Percentiles rank a stretch among this genome's conserved stretches.
These are phyloP conservation scores for Nymphalis c-album DNA, from an alignment of 2,888 invertebrate species.

Conservation along the genomic window DNA sequence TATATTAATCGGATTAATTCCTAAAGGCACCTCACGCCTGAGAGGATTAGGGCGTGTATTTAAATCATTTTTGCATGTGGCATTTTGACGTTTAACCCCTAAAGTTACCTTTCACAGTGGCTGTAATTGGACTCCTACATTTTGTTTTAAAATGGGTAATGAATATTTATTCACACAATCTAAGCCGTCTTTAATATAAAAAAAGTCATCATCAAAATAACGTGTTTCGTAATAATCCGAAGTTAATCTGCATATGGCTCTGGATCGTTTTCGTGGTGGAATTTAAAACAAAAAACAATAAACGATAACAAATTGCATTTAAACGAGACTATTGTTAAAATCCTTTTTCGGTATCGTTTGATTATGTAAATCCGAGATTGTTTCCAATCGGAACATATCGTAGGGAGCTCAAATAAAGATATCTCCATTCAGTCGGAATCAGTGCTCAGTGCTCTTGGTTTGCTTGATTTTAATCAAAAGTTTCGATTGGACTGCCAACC, in stretches of 20 bases:
- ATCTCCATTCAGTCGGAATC: conserved; percentile 64
- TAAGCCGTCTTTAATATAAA: conserved; percentile 21
- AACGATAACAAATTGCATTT: conserved; percentile 14
- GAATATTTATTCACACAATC: conserved; percentile 71
- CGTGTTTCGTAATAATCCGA: neutral
- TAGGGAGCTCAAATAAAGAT: conserved; percentile 76
- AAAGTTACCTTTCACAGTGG: conserved; percentile 53
- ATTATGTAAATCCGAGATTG: conserved; percentile 32
- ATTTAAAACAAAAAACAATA: conserved; percentile 9
- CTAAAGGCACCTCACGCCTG: conserved; percentile 59
- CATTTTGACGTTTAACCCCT: conserved; percentile 61
- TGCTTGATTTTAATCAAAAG: conserved; percentile 82
- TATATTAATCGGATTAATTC: conserved; percentile 71
- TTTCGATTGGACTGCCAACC: conserved; percentile 76
- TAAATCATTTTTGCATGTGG: conserved; percentile 71
- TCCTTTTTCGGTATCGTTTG: conserved; percentile 8
- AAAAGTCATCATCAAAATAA: neutral
- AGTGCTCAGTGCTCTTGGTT: conserved; percentile 61
- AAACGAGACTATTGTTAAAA: conserved; percentile 31
- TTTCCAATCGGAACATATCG: conserved; percentile 67
- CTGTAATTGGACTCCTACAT: conserved; percentile 59
- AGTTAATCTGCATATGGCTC: neutral
- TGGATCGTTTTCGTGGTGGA: neutral
- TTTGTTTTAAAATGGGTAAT: conserved; percentile 70
- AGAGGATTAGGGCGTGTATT: conserved; percentile 57